Percentiles rank a stretch among this genome's conserved stretches.
Evolutionary conservation across 2,888 invertebrate species (phyloP).

Genomic region (Chironomus riparius): DNA sequence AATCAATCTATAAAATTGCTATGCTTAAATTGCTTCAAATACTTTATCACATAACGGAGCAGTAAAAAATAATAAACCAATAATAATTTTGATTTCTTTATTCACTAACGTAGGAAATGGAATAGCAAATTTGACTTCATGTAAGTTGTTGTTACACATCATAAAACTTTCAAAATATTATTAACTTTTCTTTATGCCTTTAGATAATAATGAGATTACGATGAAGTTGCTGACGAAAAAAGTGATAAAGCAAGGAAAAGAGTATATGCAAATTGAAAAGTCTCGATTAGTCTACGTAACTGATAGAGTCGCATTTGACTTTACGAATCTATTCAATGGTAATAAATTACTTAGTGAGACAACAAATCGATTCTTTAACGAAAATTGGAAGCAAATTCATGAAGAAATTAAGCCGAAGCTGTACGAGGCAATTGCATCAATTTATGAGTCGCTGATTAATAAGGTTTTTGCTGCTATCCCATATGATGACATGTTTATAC

Average conservation of each 20-base stretch:
- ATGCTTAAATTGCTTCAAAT: too few relatives aligned
- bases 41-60: too few relatives aligned
- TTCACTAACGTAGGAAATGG: not conserved
- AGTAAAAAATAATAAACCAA: too few relatives aligned
- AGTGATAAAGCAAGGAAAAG: not conserved
- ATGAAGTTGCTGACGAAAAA: not conserved
- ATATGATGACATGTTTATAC: not conserved
- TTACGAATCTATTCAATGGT: not conserved
- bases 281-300: not conserved
- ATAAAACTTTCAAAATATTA: not conserved
- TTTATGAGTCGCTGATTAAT: not conserved
- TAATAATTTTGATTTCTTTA: too few relatives aligned
- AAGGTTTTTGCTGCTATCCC: not conserved
- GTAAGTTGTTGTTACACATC: not conserved
- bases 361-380: not conserved
- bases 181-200: not conserved
- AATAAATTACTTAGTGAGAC: not conserved
- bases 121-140: not conserved
- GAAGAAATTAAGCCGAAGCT: not conserved
- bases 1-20: too few relatives aligned
- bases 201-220: not conserved
- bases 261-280: not conserved
- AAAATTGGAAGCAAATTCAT: conserved; percentile 3
- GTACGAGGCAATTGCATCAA: not conserved
- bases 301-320: not conserved